Conservation (phyloP, 2,888 invertebrate genomes). For the Listrodromus nycthemerus region DNA sequence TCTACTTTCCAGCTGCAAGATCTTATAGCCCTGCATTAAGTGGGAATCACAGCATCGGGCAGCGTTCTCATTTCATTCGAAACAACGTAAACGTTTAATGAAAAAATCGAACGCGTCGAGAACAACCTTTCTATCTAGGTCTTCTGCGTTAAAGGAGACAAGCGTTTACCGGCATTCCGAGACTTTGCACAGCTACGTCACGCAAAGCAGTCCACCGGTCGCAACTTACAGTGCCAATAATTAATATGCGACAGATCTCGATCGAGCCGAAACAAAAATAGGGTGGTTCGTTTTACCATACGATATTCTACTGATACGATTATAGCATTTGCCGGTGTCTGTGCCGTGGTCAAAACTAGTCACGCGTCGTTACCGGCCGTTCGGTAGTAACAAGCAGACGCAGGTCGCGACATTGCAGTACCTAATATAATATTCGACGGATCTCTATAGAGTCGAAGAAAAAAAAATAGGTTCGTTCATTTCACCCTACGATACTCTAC, state of each 20-base stretch:
- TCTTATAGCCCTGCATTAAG: conserved; percentile 5
- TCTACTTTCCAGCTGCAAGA: conserved; percentile 14
- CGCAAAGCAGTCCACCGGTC: neutral
- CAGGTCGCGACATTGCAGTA: neutral
- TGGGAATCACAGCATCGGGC: conserved; percentile 4
- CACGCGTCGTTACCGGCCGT: neutral
- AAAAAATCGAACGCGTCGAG: conserved; percentile 16
- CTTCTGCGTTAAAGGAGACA: conserved; percentile 11
- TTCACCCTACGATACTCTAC: neutral
- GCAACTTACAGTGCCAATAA: neutral
- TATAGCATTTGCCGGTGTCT: neutral
- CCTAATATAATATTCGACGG: neutral
- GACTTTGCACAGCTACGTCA: neutral
- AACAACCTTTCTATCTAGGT: conserved; percentile 25
- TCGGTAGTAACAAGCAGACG: neutral
- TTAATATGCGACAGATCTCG: neutral
- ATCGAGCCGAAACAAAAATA: neutral
- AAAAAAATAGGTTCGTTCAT: neutral
- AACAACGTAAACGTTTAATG: conserved; percentile 33
- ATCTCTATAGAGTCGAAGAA: neutral
- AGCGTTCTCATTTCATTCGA: conserved; percentile 33
- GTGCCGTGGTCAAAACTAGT: conserved; percentile 42
- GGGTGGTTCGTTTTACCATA: neutral
- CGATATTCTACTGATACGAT: neutral
- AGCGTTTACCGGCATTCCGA: neutral